A percentile compares a stretch with the other conserved stretches of the same genome.
Evolutionary conservation across 2,888 invertebrate genomes (phyloP).

Genomic region (Parnassius glacialis): DNA sequence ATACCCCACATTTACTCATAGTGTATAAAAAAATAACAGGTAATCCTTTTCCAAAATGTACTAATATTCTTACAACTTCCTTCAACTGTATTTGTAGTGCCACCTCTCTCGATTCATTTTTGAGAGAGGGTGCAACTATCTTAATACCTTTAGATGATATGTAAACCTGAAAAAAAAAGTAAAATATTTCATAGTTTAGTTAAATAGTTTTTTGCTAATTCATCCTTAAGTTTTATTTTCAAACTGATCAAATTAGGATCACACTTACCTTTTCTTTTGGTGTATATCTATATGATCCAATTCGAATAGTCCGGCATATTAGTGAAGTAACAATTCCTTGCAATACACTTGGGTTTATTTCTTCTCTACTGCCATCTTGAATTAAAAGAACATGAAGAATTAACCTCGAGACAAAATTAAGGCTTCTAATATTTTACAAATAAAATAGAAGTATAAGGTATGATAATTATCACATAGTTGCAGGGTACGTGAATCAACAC

Average conservation of each 20-base stretch:
- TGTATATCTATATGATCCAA: conserved; percentile 91
- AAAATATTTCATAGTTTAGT: not conserved
- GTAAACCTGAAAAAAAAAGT: conserved; percentile 65
- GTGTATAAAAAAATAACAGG: conserved; percentile 92
- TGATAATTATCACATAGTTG: not conserved
- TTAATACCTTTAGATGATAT: conserved; percentile 81
- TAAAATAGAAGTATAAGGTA: too few species aligned
- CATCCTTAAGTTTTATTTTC: too few species aligned
- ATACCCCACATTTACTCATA: conserved; percentile 83
- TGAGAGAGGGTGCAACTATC: conserved; percentile 82
- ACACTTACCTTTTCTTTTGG: conserved; percentile 84
- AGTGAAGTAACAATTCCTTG: conserved; percentile 79
- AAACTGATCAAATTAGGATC: not conserved
- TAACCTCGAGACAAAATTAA: conserved; percentile 6
- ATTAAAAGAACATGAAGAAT: conserved; percentile 30
- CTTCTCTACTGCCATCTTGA: conserved; percentile 80
- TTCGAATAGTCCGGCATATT: conserved; percentile 88
- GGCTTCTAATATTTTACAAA: too few species aligned
- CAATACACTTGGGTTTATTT: conserved; percentile 62
- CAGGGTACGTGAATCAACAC: not conserved
- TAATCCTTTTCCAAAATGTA: conserved; percentile 87
- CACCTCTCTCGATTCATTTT: conserved; percentile 77
- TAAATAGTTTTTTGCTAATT: not conserved
- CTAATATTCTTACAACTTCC: conserved; percentile 87
- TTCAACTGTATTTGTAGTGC: conserved; percentile 84